phyloP scores from a whole-genome alignment of 2,888 invertebrate genomes.

The Desoria tigrina region DNA sequence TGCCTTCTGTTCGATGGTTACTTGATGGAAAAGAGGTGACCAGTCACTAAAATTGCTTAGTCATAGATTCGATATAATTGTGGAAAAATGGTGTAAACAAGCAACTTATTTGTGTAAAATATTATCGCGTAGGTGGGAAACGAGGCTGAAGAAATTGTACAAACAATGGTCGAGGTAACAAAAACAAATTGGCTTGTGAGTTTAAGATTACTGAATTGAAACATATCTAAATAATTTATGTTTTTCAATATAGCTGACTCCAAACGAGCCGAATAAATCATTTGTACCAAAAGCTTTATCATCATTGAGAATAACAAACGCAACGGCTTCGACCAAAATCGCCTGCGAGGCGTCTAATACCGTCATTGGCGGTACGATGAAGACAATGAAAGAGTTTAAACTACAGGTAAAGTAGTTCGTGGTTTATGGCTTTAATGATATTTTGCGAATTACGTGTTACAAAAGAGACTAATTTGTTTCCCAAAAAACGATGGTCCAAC shows the following conservation, averaged over 20 bases:
- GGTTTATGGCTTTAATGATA: too few relatives aligned
- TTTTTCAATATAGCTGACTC: slow-evolving; percentile 27
- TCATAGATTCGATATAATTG: neutral
- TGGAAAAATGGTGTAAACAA: neutral
- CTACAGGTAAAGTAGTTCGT: too few relatives aligned
- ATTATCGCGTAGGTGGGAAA: slow-evolving; percentile 34
- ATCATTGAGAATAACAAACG: slow-evolving; percentile 50
- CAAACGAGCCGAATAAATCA: slow-evolving; percentile 29
- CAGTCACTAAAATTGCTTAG: neutral
- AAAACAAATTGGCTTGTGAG: neutral
- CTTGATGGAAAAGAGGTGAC: slow-evolving; percentile 50
- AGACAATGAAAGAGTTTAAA: slow-evolving; percentile 44
- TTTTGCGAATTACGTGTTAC: too few relatives aligned
- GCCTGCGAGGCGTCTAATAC: slow-evolving; percentile 49
- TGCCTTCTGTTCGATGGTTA: slow-evolving; percentile 49
- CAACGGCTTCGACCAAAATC: slow-evolving; percentile 48
- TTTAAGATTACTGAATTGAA: neutral
- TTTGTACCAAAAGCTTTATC: slow-evolving; percentile 51
- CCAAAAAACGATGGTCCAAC: too few relatives aligned
- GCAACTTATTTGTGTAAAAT: too few relatives aligned
- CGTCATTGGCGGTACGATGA: slow-evolving; percentile 29
- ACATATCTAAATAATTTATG: neutral
- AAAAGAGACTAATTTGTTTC: too few relatives aligned
- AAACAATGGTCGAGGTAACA: slow-evolving; percentile 42
- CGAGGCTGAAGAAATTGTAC: slow-evolving; percentile 44